These are phyloP conservation scores for Melanerpes formicivorus DNA, from an alignment of 2,113 vertebrate species.

Conservation along the genomic window DNA sequence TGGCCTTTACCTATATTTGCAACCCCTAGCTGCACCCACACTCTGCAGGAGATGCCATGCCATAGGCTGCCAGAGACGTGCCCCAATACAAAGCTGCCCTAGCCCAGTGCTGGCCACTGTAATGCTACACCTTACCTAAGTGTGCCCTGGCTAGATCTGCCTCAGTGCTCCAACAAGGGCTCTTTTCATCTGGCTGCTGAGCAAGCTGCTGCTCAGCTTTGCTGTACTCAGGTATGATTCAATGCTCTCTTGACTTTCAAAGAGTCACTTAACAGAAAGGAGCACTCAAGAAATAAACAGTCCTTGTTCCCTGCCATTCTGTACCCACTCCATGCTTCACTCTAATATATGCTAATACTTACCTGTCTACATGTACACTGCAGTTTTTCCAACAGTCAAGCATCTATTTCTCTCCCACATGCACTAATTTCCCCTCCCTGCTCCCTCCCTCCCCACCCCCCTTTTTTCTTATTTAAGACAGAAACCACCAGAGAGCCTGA, in stretches of 20 bases:
- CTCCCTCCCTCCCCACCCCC: no score
- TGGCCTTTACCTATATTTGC: not conserved
- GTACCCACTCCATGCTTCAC: not conserved
- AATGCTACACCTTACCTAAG: not conserved
- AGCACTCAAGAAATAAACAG: constrained; percentile 40
- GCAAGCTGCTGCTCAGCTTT: constrained; percentile 26
- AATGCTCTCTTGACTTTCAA: constrained; percentile 46
- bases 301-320: not conserved
- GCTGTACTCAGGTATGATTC: not conserved
- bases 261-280: constrained; percentile 45
- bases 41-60: not conserved
- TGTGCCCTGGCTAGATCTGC: not conserved
- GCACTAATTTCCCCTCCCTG: not conserved
- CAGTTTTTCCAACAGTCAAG: constrained; percentile 14
- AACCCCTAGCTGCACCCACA: not conserved
- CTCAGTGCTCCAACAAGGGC: not conserved
- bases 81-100: not conserved
- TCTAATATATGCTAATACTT: constrained; percentile 7
- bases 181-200: constrained; percentile 6
- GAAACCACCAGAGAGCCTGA: constrained; percentile 56
- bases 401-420: not conserved
- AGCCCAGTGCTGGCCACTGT: not conserved
- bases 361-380: not conserved
- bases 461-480: constrained; percentile 12
- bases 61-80: not conserved